phyloP scores from a whole-genome alignment of 2,888 invertebrate genomes.

The Perizoma affinitatum region DNA sequence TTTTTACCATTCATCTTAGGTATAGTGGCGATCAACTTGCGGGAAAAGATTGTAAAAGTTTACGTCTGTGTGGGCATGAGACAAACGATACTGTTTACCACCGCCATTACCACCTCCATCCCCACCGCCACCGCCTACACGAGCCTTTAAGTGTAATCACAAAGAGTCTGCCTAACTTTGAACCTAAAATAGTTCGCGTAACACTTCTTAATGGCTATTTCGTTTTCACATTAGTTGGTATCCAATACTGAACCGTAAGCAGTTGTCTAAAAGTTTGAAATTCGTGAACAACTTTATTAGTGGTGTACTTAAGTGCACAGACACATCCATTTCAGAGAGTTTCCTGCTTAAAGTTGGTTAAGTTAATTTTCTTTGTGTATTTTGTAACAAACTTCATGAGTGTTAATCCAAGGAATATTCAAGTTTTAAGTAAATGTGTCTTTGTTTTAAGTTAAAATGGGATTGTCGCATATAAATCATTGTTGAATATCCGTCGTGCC shows the following conservation, averaged over 20 bases:
- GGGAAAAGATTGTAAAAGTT: no score
- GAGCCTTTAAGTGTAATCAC: conserved; percentile 10
- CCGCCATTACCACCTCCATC: no score
- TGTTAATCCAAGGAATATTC: conserved; percentile 51
- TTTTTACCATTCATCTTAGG: no score
- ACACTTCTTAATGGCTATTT: conserved; percentile 18
- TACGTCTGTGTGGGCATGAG: no score
- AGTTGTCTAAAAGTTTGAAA: conserved; percentile 9
- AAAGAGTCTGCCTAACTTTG: conserved; percentile 9
- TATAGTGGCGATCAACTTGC: no score
- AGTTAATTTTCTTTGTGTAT: conserved; percentile 55
- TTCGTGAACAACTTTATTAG: conserved; percentile 10
- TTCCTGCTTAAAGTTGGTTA: conserved; percentile 44
- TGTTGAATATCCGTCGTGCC: no score
- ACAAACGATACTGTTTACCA: no score
- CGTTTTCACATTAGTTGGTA: conserved; percentile 6
- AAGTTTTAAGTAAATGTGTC: conserved; percentile 40
- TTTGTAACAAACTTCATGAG: conserved; percentile 47
- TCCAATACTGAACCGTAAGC: conserved; percentile 7
- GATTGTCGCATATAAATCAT: not conserved
- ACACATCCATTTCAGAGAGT: conserved; percentile 28
- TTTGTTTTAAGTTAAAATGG: conserved; percentile 25
- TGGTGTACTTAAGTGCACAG: conserved; percentile 16
- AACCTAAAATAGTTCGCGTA: conserved; percentile 21
- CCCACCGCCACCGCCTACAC: no score